A percentile compares a stretch with the other conserved stretches of the same genome.
Evolutionary conservation across 2,797 vertebrate genomes (phyloP).

Genomic region (Dipus sagitta): DNA sequence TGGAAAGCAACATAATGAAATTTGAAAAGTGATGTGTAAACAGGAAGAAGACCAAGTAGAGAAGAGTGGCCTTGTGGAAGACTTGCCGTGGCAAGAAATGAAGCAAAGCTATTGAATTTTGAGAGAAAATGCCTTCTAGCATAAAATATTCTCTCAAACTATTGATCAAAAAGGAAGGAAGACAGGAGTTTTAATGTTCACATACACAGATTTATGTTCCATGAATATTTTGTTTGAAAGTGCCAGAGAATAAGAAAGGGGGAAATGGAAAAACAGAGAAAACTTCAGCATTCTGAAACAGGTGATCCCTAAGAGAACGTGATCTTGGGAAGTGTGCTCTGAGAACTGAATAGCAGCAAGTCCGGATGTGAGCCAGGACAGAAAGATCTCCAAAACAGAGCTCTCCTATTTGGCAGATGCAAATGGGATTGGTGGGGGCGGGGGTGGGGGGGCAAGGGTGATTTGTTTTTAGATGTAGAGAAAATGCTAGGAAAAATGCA

Average conservation of each 20-base stretch:
- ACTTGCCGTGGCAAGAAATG: neutral
- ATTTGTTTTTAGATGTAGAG: neutral
- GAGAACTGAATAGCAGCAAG: neutral
- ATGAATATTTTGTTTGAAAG: neutral
- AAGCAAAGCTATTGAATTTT: conserved; percentile 22
- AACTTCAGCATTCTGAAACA: neutral
- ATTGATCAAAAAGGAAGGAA: conserved; percentile 41
- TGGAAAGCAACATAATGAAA: neutral
- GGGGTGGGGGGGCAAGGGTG: no score
- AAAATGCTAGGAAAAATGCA: neutral
- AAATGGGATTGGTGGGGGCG: neutral
- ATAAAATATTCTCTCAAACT: neutral
- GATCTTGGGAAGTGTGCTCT: neutral
- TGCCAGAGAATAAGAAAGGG: neutral
- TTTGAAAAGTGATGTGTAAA: neutral
- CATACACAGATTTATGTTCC: neutral
- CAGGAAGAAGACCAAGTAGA: neutral
- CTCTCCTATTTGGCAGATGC: neutral
- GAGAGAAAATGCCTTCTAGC: conserved; percentile 18
- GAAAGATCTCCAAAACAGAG: neutral
- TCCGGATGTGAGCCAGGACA: neutral
- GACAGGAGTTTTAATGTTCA: conserved; percentile 23
- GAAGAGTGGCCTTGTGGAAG: neutral
- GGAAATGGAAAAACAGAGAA: neutral
- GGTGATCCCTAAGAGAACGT: neutral